Evolutionary conservation across 1,140 invertebrate species (phyloP), one percentile per base, ranked within the genome.

Genomic region (Pygmarrhopalites habei): DNA sequence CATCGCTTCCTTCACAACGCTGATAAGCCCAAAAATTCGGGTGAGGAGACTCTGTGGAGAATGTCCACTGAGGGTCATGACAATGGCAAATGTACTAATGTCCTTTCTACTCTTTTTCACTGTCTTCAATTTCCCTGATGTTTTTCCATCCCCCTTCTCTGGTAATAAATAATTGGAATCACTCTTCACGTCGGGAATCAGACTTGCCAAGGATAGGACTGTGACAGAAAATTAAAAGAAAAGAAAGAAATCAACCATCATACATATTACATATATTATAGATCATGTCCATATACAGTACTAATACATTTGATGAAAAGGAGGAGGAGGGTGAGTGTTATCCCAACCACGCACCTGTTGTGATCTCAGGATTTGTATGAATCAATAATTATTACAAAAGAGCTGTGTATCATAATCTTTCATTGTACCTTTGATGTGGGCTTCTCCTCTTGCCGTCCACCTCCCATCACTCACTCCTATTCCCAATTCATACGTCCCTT

Each of bases 21-120:
- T 71, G 32, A 68, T 71, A 15, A 71, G 41, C 5, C 66, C 69
- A 55, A 67, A 70, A 39, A 70, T 67, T 61, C 69, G 19, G n/a
- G 58, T 66, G 12, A 70, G 60, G 2, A 70, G 47, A 59, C 69
- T 70, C 35, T 70, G 69, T n/a, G 65, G 63, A 58, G 56, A 65
- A 49, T 70, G 69, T 29, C 69, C 69, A 35, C 51, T 66, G 12
- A 71, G 21, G 21, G 66, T 68, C 58, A 71, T 58, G 15, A 71
- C 52, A 25, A 69, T 41, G 5, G 59, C 66, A 61, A 71, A 68
- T 25, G 56, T 29, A 25, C 58, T 68, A 19, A 71, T 66, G 46
- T 71, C 69, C 39, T 71, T 71, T 0, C 64, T 56, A 58, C 60
- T 69, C 30, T 61, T 69, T 1, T 26, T 26, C 25, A 14, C 44